Evolutionary conservation across 2,797 vertebrate species (phyloP), one percentile per base, ranked within the genome.

Genomic region (Antrozous pallidus): DNA sequence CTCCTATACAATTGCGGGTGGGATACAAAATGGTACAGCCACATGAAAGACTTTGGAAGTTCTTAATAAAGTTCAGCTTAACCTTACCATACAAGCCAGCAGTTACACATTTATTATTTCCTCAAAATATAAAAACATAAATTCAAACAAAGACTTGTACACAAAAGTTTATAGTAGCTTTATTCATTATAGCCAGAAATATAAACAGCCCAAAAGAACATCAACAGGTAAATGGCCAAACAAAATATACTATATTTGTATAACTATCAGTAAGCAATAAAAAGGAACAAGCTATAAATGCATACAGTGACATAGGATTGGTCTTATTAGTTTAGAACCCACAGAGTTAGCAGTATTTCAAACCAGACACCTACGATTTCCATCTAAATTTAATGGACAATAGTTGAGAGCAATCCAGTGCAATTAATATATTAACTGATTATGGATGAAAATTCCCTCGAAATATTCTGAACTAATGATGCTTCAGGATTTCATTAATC

Each of bases 391-490:
- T 84, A 89, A 70, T 45, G 67, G 16, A 8, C 3, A 56, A 80
- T 6, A 47, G 8, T 63, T 83, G 70, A 89, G 56, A 88, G 26
- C 2, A 47, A 91, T 79, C 10, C n/a, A 75, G 9, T 61, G 61
- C 3, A 45, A 70, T 75, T 54, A 82, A 89, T 61, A 92, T 63
- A 78, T 88, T 65, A 80, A 54, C n/a, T 81, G 42, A 83, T 58
- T 80, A 67, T 14, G 4, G 38, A 63, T 54, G 28, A 92, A 83
- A 89, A 49, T 77, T 85, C 51, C 51, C 56, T 70, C 67, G 14
- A 94, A 91, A 84, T 71, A 96, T 81, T 87, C 17, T 56, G 74
- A 93, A 87, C 3, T 70, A 42, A 63, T 33, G 22, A 85, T 82
- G 31, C 33, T 70, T 80, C 8, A 63, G 13, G 26, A 92, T 90